Evolutionary conservation across 2,113 vertebrate species (phyloP), one percentile per base, ranked within the genome.

Genomic region (Columba janthina): DNA sequence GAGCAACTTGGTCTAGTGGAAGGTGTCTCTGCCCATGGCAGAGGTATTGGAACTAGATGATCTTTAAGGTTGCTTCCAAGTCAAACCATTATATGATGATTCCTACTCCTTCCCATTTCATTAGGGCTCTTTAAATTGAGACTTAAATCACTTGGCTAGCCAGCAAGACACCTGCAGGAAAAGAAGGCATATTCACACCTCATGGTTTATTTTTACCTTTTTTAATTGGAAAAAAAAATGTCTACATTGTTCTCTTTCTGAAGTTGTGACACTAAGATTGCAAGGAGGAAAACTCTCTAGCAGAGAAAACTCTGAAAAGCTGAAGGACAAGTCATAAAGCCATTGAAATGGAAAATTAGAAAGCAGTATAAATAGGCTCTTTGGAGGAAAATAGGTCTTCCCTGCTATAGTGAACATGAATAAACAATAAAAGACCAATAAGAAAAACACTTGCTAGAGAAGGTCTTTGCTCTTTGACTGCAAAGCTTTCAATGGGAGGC

Each of bases 321-420:
- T 65, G 86, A 97, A 95, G 95, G 93, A 93, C 95, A 88, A 90
- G 67, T 84, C 44, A 46, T 97, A 97, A 98, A 98, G 73, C 70
- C 92, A 94, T 38, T 91, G 95, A 93, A 93, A 90, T 97, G 96
- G 97, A 98, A 98, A 98, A 98, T 98, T 95, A 97, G 95, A 97
- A 97, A 96, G 87, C 56, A 84, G 74, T 73, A 89, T 96, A 95
- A 97, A 93, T 70, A 95, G 87, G 71, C 71, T 97, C 65, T 94
- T 89, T 66, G 80, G 91, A 97, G 71, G 92, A 96, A 98, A 96
- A 97, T 81, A 95, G 93, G 93, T 96, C 94, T 96, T 98, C 71
- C 83, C 83, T 22, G 69, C 83, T 95, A 79, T 89, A 89, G 70
- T 94, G 92, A 97, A 91, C 89, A 93, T 94, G 94, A 97, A 94